Percentiles rank a stretch among this genome's conserved stretches.
phyloP scores from a whole-genome alignment of 2,888 invertebrate species.

The Ochropacha duplaris region DNA sequence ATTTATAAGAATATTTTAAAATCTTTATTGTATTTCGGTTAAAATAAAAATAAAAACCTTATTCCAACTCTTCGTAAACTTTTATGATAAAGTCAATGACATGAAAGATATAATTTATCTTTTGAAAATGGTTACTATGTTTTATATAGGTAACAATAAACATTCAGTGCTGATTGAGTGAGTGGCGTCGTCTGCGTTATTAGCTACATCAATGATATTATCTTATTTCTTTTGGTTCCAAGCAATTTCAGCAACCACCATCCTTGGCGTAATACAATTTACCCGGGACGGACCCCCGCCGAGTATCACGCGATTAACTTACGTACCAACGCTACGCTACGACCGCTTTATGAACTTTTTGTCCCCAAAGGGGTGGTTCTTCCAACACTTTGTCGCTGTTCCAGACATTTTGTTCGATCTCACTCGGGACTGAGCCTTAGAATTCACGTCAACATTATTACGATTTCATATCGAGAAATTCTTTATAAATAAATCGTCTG shows the following conservation, averaged over 20 bases:
- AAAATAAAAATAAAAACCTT: background rate
- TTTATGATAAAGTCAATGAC: background rate
- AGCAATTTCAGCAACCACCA: constrained; percentile 56
- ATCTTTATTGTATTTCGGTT: no score
- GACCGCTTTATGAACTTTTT: constrained; percentile 48
- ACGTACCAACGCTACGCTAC: constrained; percentile 24
- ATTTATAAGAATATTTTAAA: no score
- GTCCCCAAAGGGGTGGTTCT: constrained; percentile 41
- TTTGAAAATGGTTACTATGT: constrained; percentile 11
- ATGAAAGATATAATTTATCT: background rate
- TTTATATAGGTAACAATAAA: constrained; percentile 12
- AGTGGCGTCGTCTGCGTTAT: constrained; percentile 40
- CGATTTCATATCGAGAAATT: constrained; percentile 2
- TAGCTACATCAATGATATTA: constrained; percentile 47
- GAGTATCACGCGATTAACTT: constrained; percentile 47
- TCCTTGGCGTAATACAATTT: constrained; percentile 60
- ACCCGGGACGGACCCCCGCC: constrained; percentile 42
- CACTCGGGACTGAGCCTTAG: constrained; percentile 11
- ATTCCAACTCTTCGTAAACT: background rate
- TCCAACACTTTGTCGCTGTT: constrained; percentile 41
- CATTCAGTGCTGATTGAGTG: constrained; percentile 27
- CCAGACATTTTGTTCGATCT: constrained; percentile 34
- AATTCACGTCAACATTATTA: constrained; percentile 7
- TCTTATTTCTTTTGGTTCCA: constrained; percentile 53
- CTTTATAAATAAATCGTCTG: background rate